Base-by-base conservation (phyloP, 2,113 vertebrate species). In the Hippocampus mohnikei region DNA sequence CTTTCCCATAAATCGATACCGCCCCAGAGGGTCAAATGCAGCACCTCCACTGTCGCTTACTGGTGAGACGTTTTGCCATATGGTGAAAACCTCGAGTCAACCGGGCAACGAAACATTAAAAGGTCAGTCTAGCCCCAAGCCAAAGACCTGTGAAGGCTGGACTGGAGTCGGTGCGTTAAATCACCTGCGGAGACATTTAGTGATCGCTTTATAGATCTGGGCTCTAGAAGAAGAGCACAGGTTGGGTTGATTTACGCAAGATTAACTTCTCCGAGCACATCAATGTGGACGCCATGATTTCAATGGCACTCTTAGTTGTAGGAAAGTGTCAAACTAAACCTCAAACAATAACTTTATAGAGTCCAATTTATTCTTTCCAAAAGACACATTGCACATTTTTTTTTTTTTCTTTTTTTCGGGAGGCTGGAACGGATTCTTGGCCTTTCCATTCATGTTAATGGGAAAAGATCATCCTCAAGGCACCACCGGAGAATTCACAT, bases 151-250 rank as follows among this genome's bases (percentile, higher is more conserved):
- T 16, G 68, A 78, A 71, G 40, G 69, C 27, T 63, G 72, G 79
- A 70, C 64, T 79, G 70, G 79, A 60, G 77, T 82, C 65, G 70
- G 73, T 46, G 69, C 10, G 85, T 88, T 90, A 88, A 90, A 91
- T 91, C 89, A 84, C 68, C 81, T 72, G 83, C 81, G 72, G 77
- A 81, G 83, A 86, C 85, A 84, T 91, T 90, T 91, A 93, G 92
- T 87, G 92, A 92, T 90, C 58, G 71, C 73, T 88, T 90, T 87
- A 90, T 89, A 84, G 88, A 92, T 91, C 91, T 88, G 81, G 89
- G 89, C 81, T 86, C 78, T 80, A 83, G 82, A 82, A 85, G 85
- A 90, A 85, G 86, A 91, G 85, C 73, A 86, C 87, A 86, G 82
- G 27, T 60, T 3, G 58, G 58, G 58, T 18, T 60, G 15, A 3